Evolutionary conservation across 2,797 vertebrate genomes (phyloP), one percentile per base, ranked within the genome.

Genomic region (Paramormyrops hopkinsi): DNA sequence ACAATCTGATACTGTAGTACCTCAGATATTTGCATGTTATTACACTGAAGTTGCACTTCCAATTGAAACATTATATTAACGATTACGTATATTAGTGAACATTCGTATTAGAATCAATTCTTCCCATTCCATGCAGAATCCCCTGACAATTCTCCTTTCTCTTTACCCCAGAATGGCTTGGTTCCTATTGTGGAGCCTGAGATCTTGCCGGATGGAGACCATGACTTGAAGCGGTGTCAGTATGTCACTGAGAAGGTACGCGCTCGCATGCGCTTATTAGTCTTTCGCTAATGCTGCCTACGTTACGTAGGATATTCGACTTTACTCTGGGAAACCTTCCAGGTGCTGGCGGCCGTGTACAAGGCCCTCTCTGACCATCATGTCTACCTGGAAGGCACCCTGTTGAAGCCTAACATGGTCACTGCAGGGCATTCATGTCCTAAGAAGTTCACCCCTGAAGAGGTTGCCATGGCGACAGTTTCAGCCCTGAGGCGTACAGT

Each of bases 351-450:
- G 91, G 97, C 98, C 69, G 97, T 97, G 84, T 99, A 99, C 93
- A 99, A 99, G 94, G 97, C 98, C 79, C 94, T 99, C 90, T 97
- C 96, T 41, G 98, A 99, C 59, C 98, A 99, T 90, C 98, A 99
- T 0, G 97, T 99, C 59, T 99, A 99, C 93, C 94, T 99, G 93
- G 98, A 99, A 91, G 98, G 98, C 25, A 99, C 98, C 4, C 93
- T 99, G 91, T 95, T 99, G 91, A 99, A 99, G 93, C 98, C 98
- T 92, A 99, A 99, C 93, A 99, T 99, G 98, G 98, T 99, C 92
- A 99, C 95, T 0, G 96, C 98, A 53, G 98, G 98, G 83, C 97
- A 99, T 76, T 95, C 97, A 93, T 98, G 97, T 93, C 65, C 96
- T 44, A 97, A 96, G 94, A 99, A 98, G 94, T 99, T 95, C 93